These are phyloP conservation scores for Hoplostethus atlanticus DNA, from an alignment of 2,797 vertebrate genomes.

Conservation along the genomic window DNA sequence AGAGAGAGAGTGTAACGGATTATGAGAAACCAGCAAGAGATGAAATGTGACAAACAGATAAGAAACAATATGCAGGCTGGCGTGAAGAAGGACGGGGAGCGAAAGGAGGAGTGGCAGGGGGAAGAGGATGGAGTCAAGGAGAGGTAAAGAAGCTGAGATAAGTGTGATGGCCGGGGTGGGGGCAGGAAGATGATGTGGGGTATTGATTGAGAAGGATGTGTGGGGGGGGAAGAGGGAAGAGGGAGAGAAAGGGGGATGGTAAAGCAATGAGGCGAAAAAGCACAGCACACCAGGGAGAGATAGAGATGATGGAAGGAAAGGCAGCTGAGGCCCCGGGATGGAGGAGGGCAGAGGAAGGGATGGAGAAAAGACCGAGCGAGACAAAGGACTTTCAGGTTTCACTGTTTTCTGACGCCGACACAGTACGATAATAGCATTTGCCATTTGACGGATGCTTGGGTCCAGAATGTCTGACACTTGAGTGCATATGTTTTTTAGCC, in stretches of 20 bases:
- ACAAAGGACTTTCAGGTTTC: slow-evolving; percentile 41
- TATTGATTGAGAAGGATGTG: slow-evolving; percentile 43
- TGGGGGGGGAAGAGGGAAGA: neutral
- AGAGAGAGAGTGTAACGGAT: slow-evolving; percentile 42
- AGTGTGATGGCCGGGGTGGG: neutral
- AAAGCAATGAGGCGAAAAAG: slow-evolving; percentile 76
- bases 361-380: slow-evolving; percentile 24
- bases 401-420: slow-evolving; percentile 46
- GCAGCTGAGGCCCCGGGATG: slow-evolving; percentile 67
- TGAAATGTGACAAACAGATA: slow-evolving; percentile 67
- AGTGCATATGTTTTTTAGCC: too few relatives aligned
- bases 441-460: slow-evolving; percentile 23
- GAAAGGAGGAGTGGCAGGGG: slow-evolving; percentile 15
- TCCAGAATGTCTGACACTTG: too few relatives aligned
- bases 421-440: slow-evolving; percentile 40
- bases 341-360: slow-evolving; percentile 34
- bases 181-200: slow-evolving; percentile 21
- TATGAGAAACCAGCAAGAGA: slow-evolving; percentile 56
- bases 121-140: slow-evolving; percentile 61
- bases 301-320: slow-evolving; percentile 74
- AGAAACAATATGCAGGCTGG: slow-evolving; percentile 54
- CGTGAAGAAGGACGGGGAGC: slow-evolving; percentile 45
- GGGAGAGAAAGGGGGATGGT: slow-evolving; percentile 31
- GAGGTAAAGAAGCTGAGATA: slow-evolving; percentile 43
- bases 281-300: slow-evolving; percentile 72